Conservation (phyloP, 2,888 invertebrate species). For the Mallateleia sp. region DNA sequence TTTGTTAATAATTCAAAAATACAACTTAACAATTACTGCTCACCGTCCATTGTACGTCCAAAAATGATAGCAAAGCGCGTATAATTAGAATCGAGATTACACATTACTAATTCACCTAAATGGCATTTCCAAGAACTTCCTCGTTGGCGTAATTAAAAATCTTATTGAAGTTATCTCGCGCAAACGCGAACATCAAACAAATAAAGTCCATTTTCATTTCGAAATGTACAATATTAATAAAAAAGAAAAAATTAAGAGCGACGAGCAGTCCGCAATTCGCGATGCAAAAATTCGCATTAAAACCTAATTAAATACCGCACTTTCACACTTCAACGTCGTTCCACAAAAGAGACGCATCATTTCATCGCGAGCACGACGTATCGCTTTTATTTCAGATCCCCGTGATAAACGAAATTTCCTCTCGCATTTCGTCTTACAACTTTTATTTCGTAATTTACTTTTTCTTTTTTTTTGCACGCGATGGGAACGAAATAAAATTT, state of each 20-base stretch:
- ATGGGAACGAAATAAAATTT: constrained; percentile 32
- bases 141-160: constrained; percentile 30
- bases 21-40: too few species aligned
- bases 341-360: constrained; percentile 17
- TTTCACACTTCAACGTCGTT: constrained; percentile 14
- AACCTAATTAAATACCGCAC: constrained; percentile 56
- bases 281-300: constrained; percentile 41
- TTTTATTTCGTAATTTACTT: constrained; percentile 44
- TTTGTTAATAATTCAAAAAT: too few species aligned
- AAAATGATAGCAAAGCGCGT: too few species aligned
- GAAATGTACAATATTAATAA: constrained; percentile 27
- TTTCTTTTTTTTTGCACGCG: constrained; percentile 14
- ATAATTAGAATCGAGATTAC: too few species aligned
- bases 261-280: constrained; percentile 11
- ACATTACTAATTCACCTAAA: too few species aligned
- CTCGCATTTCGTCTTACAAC: constrained; percentile 37
- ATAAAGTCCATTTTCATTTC: constrained; percentile 42
- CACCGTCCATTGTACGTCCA: too few species aligned
- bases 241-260: neutral
- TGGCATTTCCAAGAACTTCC: neutral
- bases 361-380: constrained; percentile 25
- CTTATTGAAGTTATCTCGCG: constrained; percentile 35
- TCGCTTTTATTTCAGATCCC: constrained; percentile 27
- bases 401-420: constrained; percentile 32
- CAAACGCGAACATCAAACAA: constrained; percentile 28